Evolutionary conservation across 2,888 invertebrate species (phyloP), one percentile per base, ranked within the genome.

Genomic region (Mechanitis mazaeus): DNA sequence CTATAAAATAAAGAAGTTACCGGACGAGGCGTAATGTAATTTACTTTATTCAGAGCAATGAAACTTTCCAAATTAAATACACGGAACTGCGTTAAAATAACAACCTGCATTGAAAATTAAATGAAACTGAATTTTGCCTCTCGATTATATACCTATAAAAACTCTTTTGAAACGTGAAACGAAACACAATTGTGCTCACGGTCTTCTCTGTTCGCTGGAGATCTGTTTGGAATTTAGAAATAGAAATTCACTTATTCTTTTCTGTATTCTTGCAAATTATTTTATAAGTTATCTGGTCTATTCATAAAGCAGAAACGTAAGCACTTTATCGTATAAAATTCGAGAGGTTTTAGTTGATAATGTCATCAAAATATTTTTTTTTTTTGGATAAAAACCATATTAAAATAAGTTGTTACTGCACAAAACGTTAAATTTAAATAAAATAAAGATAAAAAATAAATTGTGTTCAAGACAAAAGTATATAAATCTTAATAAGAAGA

Each of bases 141-240:
- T 62, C 64, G 59, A 62, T 66, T 67, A 62, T 66, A 66, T 64
- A 50, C 55, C 55, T 55, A 64, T 64, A 61, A 65, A 66, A 65
- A 61, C 62, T 65, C 65, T 59, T 64, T 64, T 56, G 60, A 60
- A 64, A 59, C 58, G 63, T 64, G 56, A 66, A 64, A 64, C 56
- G 64, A 58, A 56, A 68, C 59, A 61, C 61, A 66, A 66, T 66
- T 66, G 66, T 54, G 60, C 59, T 57, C 59, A 56, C 50, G 60
- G 55, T 28, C 55, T 54, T 53, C 58, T 54, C 54, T 9, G 54
- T 58, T 58, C 64, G 64, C 59, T 59, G 59, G 53, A 47, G 56
- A 60, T 64, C 64, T 62, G 64, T 63, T 64, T 61, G 57, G 58
- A 63, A 61, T 65, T 61, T 63, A 59, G 55, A 45, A 59, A 45